A percentile compares a stretch with the other conserved stretches of the same genome.
These are phyloP conservation scores for Atlantisia rogersi DNA, from an alignment of 2,113 vertebrate species.

Conservation along the genomic window DNA sequence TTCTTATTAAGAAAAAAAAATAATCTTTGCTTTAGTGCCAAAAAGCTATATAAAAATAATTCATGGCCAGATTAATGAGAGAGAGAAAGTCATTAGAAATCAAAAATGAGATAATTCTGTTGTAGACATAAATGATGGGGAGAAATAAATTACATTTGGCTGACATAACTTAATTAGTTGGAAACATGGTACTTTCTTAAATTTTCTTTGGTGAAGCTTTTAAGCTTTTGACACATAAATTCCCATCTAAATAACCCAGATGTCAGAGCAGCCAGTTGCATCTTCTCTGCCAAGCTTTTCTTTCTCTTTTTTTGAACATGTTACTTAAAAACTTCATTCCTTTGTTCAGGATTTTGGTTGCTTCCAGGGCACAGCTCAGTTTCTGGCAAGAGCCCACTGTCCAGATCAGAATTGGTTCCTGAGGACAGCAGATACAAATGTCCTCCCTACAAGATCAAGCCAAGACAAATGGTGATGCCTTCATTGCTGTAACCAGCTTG, in stretches of 20 bases:
- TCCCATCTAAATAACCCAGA: constrained; percentile 56
- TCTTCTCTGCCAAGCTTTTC: constrained; percentile 15
- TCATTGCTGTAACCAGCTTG: neutral
- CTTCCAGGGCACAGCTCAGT: neutral
- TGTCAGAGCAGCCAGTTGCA: constrained; percentile 38
- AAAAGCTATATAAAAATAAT: constrained; percentile 69
- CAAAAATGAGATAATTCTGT: constrained; percentile 66
- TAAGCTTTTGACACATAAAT: constrained; percentile 76
- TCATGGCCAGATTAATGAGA: constrained; percentile 68
- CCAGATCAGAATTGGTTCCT: neutral
- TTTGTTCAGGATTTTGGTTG: neutral
- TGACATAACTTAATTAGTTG: constrained; percentile 78
- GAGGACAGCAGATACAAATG: neutral
- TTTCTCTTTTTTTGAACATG: constrained; percentile 17
- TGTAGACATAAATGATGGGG: constrained; percentile 65
- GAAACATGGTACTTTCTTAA: constrained; percentile 71
- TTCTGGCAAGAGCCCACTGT: neutral
- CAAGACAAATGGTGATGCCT: neutral
- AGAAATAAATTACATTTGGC: constrained; percentile 71
- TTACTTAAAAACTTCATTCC: constrained; percentile 30
- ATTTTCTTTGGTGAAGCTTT: constrained; percentile 73
- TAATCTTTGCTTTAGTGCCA: constrained; percentile 57
- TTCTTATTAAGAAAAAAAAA: constrained; percentile 16
- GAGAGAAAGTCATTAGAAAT: constrained; percentile 69
- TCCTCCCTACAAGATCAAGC: neutral